Conservation (phyloP, 2,113 vertebrate genomes). For the Corythaeola cristata region DNA sequence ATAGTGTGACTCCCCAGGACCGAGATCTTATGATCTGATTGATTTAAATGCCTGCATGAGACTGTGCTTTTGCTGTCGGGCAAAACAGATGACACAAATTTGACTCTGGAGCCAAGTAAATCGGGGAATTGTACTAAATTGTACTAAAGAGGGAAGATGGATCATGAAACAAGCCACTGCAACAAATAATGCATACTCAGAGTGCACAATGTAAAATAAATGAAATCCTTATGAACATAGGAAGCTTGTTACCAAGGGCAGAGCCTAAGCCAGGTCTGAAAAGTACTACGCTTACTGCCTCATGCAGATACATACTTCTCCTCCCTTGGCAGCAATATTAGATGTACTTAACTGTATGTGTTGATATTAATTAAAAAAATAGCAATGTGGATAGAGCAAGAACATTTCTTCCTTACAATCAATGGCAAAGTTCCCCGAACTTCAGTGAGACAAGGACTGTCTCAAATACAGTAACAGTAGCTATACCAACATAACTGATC, state of each 20-base stretch:
- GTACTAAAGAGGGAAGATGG: conserved; percentile 2
- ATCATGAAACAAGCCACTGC: not conserved
- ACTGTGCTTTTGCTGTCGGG: conserved; percentile 9
- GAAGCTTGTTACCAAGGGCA: not conserved
- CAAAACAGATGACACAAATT: conserved; percentile 31
- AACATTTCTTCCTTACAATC: not conserved
- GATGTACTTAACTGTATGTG: not conserved
- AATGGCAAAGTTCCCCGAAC: not conserved
- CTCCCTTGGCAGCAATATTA: not conserved
- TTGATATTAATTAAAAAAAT: conserved; percentile 4
- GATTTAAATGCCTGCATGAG: conserved; percentile 16
- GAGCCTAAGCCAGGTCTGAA: not conserved
- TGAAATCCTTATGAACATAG: not conserved
- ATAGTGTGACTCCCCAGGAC: not conserved
- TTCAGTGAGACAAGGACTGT: not conserved
- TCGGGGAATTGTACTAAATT: conserved; percentile 8
- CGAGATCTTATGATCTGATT: conserved; percentile 1
- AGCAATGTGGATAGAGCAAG: not conserved
- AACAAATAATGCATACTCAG: not conserved
- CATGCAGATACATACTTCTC: not conserved
- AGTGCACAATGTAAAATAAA: not conserved
- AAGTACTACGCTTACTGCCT: not conserved
- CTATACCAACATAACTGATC: not conserved
- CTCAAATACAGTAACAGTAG: not conserved
- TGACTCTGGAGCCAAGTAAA: conserved; percentile 41